phyloP scores from a whole-genome alignment of 2,888 invertebrate genomes.

The Drosophila multiciliata region DNA sequence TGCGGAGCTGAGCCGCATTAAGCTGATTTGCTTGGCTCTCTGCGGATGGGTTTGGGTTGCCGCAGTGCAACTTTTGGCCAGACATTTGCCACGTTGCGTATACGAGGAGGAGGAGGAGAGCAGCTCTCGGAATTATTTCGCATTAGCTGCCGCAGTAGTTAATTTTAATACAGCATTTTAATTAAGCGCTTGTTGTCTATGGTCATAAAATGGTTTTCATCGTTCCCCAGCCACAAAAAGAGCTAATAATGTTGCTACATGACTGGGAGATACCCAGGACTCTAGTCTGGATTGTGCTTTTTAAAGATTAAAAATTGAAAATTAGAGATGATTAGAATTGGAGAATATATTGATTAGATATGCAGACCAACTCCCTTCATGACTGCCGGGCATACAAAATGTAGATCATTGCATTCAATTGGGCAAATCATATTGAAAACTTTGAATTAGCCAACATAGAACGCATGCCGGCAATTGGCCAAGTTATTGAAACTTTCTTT shows the following conservation, averaged over 20 bases:
- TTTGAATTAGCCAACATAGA: slow-evolving; percentile 27
- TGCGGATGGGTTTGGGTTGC: slow-evolving; percentile 27
- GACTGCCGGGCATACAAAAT: neutral
- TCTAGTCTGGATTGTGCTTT: neutral
- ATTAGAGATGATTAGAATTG: neutral
- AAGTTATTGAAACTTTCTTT: slow-evolving; percentile 72
- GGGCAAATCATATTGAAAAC: slow-evolving; percentile 24
- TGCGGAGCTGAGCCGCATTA: slow-evolving; percentile 65
- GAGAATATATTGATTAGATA: neutral
- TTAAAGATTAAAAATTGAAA: neutral
- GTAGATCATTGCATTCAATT: slow-evolving; percentile 1
- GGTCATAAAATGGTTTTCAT: slow-evolving; percentile 13
- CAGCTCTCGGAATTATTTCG: slow-evolving; percentile 43
- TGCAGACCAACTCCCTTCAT: neutral
- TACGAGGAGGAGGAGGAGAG: slow-evolving; percentile 54
- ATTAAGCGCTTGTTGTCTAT: slow-evolving; percentile 53
- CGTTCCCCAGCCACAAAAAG: neutral
- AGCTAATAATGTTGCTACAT: neutral
- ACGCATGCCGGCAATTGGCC: slow-evolving; percentile 58
- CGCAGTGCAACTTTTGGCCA: slow-evolving; percentile 47
- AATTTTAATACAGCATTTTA: slow-evolving; percentile 72
- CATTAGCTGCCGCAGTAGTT: slow-evolving; percentile 67
- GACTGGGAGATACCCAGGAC: neutral
- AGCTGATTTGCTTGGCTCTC: slow-evolving; percentile 63
- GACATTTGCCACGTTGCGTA: slow-evolving; percentile 58